Conservation (phyloP, 2,888 invertebrate genomes). For the Anodontia alba region DNA sequence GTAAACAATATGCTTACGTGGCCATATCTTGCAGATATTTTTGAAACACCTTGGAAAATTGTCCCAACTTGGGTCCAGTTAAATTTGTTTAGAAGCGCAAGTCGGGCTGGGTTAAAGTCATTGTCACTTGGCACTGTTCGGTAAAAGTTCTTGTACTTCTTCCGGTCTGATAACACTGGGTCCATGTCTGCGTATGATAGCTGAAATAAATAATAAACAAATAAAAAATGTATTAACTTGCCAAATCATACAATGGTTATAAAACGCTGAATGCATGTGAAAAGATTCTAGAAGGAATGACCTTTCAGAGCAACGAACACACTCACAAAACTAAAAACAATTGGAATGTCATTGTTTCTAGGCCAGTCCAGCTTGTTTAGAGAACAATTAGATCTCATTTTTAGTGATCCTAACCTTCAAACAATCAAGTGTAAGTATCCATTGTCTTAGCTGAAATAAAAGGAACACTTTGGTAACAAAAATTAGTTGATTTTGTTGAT, state of each 20-base stretch:
- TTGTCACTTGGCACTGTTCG: conserved; percentile 98
- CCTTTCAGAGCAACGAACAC: too few relatives aligned
- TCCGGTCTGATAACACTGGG: conserved; percentile 92
- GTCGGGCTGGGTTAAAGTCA: conserved; percentile 96
- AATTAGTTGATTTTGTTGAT: too few relatives aligned
- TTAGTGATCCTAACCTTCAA: too few relatives aligned
- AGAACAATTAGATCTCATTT: too few relatives aligned
- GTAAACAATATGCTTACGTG: conserved; percentile 69
- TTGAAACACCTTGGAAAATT: conserved; percentile 88
- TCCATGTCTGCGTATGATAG: conserved; percentile 98
- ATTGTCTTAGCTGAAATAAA: too few relatives aligned
- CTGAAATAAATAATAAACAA: conserved; percentile 85
- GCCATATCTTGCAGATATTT: conserved; percentile 76
- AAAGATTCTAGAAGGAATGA: too few relatives aligned
- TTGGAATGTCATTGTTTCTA: too few relatives aligned
- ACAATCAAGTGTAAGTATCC: too few relatives aligned
- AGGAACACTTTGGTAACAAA: too few relatives aligned
- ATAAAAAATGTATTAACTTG: neutral
- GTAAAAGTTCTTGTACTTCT: conserved; percentile 95
- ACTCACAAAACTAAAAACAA: too few relatives aligned
- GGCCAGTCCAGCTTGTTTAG: too few relatives aligned
- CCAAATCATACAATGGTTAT: neutral
- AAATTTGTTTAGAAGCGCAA: conserved; percentile 94
- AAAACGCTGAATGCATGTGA: too few relatives aligned
- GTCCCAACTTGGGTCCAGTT: conserved; percentile 99